These are phyloP conservation scores for Delphinapterus leucas DNA, from an alignment of 2,113 vertebrate species.

Conservation along the genomic window DNA sequence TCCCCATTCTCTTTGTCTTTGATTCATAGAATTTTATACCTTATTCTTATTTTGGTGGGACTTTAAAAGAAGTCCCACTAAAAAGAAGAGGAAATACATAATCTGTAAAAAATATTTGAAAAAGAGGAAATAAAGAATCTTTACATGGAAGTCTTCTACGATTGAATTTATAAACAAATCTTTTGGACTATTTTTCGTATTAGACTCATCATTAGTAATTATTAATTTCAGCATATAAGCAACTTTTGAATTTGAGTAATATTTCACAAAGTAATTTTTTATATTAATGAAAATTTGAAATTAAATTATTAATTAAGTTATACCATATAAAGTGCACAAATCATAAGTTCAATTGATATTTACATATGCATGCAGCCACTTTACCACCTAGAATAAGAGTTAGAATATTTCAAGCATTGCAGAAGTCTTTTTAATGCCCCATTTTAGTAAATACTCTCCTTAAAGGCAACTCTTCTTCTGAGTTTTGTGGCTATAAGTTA, in stretches of 20 bases:
- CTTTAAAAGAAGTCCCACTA: not conserved
- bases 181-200: not conserved
- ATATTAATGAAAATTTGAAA: not conserved
- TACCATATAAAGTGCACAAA: not conserved
- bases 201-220: not conserved
- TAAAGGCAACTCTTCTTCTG: not conserved
- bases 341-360: not conserved
- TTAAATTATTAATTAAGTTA: not conserved
- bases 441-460: not conserved
- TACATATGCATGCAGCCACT: not conserved
- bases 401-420: not conserved
- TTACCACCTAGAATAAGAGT: not conserved
- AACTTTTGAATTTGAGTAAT: not conserved
- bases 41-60: not conserved
- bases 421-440: not conserved
- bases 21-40: not conserved
- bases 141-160: not conserved
- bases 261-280: not conserved
- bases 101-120: not conserved
- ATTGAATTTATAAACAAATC: not conserved
- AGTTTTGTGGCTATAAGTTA: not conserved
- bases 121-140: not conserved
- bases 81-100: not conserved
- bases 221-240: not conserved
- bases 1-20: not conserved